phyloP scores from a whole-genome alignment of 2,888 invertebrate species.

The Heliconius ismenius region DNA sequence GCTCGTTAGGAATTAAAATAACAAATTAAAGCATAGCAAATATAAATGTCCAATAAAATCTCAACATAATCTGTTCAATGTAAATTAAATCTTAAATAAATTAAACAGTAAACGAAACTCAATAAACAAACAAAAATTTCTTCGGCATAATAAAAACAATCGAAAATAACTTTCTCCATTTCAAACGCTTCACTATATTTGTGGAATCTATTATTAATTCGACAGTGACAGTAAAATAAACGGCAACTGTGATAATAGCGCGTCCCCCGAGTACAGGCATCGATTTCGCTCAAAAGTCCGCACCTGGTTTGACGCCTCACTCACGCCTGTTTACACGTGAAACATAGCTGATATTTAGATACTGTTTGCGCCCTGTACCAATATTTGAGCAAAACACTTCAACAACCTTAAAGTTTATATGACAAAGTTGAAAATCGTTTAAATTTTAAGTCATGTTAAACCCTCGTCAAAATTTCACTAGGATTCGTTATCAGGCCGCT shows the following conservation, averaged over 20 bases:
- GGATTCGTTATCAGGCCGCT: constrained; percentile 71
- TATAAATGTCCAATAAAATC: not conserved
- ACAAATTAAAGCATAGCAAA: too few species aligned
- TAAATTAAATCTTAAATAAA: not conserved
- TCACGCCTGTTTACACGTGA: constrained; percentile 77
- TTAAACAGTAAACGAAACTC: not conserved
- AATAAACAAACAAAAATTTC: not conserved
- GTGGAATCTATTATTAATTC: constrained; percentile 43
- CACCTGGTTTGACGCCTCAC: constrained; percentile 79
- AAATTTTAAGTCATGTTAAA: constrained; percentile 45
- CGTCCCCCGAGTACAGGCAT: constrained; percentile 59
- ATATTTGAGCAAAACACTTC: constrained; percentile 48
- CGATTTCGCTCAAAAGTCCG: constrained; percentile 66
- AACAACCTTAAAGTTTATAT: constrained; percentile 47
- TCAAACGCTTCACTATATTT: constrained; percentile 48
- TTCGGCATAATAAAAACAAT: not conserved
- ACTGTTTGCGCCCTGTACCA: constrained; percentile 64
- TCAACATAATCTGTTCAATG: not conserved
- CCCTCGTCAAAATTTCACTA: constrained; percentile 65
- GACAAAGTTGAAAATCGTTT: constrained; percentile 52
- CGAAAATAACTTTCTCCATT: not conserved
- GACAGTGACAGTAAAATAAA: constrained; percentile 65
- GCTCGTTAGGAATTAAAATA: too few species aligned
- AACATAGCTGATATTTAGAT: constrained; percentile 75
- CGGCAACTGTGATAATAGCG: constrained; percentile 77